phyloP scores from a whole-genome alignment of 2,113 vertebrate species.

The Meleagris gallopavo region DNA sequence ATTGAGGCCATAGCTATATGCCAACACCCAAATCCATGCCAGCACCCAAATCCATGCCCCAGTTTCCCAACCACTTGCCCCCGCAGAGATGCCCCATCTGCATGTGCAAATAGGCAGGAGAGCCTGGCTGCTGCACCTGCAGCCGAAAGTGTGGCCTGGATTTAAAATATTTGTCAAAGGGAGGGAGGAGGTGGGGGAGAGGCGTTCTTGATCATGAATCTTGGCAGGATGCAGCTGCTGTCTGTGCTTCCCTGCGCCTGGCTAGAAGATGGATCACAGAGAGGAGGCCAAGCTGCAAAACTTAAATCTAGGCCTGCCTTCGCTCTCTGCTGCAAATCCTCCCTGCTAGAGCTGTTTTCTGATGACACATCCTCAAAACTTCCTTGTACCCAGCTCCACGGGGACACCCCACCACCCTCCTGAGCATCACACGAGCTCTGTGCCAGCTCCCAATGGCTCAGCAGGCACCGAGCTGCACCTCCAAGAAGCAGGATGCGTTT shows the following conservation, averaged over 20 bases:
- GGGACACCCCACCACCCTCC: neutral
- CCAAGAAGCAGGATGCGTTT: rapidly evolving
- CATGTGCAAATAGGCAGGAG: neutral
- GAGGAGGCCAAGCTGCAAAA: slow-evolving; percentile 22
- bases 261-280: slow-evolving; percentile 1
- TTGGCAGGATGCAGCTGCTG: slow-evolving; percentile 51
- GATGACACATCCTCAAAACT: neutral
- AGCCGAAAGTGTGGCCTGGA: neutral
- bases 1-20: rapidly evolving
- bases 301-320: neutral
- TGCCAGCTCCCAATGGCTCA: neutral
- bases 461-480: neutral
- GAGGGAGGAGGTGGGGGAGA: slow-evolving; percentile 48
- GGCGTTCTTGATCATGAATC: slow-evolving; percentile 39
- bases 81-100: neutral
- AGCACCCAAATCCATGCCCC: neutral
- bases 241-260: neutral
- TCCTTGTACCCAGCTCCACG: neutral
- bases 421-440: rapidly evolving
- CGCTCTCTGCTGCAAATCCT: neutral
- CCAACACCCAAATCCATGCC: neutral
- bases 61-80: rapidly evolving
- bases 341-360: neutral
- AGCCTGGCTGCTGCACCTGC: neutral
- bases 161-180: slow-evolving; percentile 20